These are phyloP conservation scores for Lochmaea crataegi DNA, from an alignment of 2,888 invertebrate genomes.

Conservation along the genomic window DNA sequence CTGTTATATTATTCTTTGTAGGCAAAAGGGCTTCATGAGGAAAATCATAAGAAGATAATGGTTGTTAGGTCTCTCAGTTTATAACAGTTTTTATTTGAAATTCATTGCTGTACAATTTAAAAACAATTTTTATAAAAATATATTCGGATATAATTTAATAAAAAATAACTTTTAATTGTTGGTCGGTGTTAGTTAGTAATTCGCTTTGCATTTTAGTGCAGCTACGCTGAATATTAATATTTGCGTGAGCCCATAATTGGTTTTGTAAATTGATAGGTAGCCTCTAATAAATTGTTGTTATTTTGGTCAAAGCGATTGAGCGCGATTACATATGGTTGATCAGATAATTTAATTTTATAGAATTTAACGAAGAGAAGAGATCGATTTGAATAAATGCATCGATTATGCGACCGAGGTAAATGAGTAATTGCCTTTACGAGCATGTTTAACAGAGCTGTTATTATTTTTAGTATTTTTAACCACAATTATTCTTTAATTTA, in stretches of 20 bases:
- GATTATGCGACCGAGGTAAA: background rate
- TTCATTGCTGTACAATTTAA: background rate
- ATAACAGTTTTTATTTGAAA: background rate
- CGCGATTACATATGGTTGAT: conserved; percentile 1
- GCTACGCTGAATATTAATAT: conserved; percentile 35
- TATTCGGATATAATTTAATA: background rate
- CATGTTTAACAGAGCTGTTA: background rate
- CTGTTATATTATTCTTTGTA: too few relatives aligned
- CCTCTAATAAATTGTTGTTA: conserved; percentile 32
- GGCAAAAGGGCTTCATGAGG: too few relatives aligned
- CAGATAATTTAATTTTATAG: conserved; percentile 9
- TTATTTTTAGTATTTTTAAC: background rate
- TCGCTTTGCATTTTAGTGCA: conserved; percentile 2
- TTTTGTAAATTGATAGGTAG: conserved; percentile 38
- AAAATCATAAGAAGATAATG: too few relatives aligned
- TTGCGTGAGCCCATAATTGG: conserved; percentile 39
- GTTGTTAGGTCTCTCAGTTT: too few relatives aligned
- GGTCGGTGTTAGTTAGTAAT: background rate
- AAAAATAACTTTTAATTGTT: background rate
- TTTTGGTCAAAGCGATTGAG: conserved; percentile 23
- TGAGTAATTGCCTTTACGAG: background rate
- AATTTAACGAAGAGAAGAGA: background rate
- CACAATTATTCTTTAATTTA: background rate
- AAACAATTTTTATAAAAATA: background rate
- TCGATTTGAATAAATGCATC: background rate